A percentile compares a stretch with the other conserved stretches of the same genome.
These are phyloP conservation scores for Cephus pulcher DNA, from an alignment of 2,888 invertebrate species.

Conservation along the genomic window DNA sequence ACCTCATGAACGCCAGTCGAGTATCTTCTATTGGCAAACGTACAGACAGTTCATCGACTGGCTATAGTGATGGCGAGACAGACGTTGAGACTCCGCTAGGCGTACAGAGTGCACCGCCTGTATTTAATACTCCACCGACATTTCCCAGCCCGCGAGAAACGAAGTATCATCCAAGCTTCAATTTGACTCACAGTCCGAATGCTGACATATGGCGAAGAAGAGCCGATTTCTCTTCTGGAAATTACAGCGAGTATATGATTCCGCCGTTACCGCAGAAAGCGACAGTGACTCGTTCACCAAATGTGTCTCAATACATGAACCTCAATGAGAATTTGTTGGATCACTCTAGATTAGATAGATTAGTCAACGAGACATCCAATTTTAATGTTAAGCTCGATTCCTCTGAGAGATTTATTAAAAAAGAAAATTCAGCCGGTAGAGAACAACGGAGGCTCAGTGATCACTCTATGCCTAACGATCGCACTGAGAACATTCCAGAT, in stretches of 20 bases:
- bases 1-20: constrained; percentile 43
- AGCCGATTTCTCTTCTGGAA: constrained; percentile 43
- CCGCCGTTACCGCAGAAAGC: constrained; percentile 50
- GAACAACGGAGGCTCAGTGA: constrained; percentile 55
- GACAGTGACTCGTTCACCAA: constrained; percentile 55
- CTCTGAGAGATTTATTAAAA: constrained; percentile 45
- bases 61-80: constrained; percentile 67
- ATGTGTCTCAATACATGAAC: constrained; percentile 56
- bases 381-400: constrained; percentile 55
- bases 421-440: constrained; percentile 38
- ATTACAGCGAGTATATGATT: constrained; percentile 50
- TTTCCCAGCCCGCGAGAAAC: constrained; percentile 52
- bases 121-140: constrained; percentile 51
- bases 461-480: constrained; percentile 38
- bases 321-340: constrained; percentile 54
- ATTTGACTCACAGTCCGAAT: constrained; percentile 51
- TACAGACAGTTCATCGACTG: constrained; percentile 59
- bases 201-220: constrained; percentile 60
- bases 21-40: constrained; percentile 53
- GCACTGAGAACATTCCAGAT: constrained; percentile 43
- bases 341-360: constrained; percentile 50
- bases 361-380: constrained; percentile 53
- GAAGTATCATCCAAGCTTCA: constrained; percentile 47
- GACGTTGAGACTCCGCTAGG: constrained; percentile 60
- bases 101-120: constrained; percentile 62